phyloP scores from a whole-genome alignment of 2,113 vertebrate genomes.

The Vulpes lagopus region DNA sequence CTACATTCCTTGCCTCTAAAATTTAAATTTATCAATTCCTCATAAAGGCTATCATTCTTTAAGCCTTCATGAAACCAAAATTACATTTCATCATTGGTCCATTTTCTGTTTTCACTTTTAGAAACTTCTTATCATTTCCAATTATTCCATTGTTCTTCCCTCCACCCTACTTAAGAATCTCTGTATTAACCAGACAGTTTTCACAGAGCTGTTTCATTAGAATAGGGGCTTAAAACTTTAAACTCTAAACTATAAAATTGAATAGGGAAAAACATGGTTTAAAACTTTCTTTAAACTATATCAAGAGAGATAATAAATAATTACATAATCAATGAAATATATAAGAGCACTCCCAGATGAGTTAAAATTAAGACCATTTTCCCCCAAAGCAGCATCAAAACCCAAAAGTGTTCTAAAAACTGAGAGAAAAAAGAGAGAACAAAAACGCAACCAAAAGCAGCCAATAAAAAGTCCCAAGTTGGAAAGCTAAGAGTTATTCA shows the following conservation, averaged over 20 bases:
- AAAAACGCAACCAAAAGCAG: neutral
- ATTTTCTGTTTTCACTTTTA: constrained; percentile 54
- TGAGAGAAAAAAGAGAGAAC: neutral
- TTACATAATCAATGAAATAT: neutral
- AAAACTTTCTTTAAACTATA: neutral
- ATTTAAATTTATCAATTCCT: constrained; percentile 71
- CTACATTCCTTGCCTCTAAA: constrained; percentile 55
- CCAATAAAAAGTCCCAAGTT: neutral
- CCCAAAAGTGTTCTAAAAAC: neutral
- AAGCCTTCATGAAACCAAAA: constrained; percentile 51
- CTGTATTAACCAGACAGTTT: constrained; percentile 9
- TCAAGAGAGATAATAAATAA: neutral
- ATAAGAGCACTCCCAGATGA: neutral
- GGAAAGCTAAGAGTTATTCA: neutral
- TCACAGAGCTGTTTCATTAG: neutral
- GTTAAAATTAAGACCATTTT: constrained; percentile 46
- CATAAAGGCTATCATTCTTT: constrained; percentile 44
- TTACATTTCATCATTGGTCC: neutral
- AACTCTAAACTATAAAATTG: neutral
- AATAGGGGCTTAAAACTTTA: neutral
- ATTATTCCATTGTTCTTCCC: neutral
- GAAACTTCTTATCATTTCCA: constrained; percentile 19
- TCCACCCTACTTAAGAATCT: neutral
- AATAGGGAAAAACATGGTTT: neutral
- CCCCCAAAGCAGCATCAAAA: neutral